These are phyloP conservation scores for Oncorhynchus nerka DNA, from an alignment of 2,113 vertebrate species.

Conservation along the genomic window DNA sequence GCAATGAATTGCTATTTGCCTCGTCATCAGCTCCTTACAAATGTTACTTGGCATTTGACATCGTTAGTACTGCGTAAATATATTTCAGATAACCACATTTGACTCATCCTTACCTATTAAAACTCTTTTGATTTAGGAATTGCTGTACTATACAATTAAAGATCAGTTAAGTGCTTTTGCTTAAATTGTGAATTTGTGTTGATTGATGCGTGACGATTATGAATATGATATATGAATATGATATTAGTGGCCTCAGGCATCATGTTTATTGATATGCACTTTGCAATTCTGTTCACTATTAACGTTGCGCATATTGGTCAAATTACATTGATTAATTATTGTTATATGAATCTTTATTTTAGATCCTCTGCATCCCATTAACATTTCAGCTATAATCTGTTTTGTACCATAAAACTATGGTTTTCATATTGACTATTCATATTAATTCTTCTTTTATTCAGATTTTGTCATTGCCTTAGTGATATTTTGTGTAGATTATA, in stretches of 20 bases:
- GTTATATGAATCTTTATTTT: background rate
- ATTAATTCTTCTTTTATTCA: background rate
- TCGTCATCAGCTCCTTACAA: constrained; percentile 29
- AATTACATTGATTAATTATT: background rate
- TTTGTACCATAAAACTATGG: background rate
- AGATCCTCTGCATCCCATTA: background rate
- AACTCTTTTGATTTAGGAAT: constrained; percentile 28
- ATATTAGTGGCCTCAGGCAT: background rate
- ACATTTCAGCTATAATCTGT: background rate
- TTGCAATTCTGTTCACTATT: background rate
- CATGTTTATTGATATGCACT: background rate
- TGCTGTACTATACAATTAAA: constrained; percentile 36
- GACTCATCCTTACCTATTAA: constrained; percentile 36
- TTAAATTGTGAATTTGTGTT: constrained; percentile 40
- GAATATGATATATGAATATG: background rate
- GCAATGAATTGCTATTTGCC: constrained; percentile 61
- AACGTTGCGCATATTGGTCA: background rate
- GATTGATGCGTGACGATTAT: constrained; percentile 1
- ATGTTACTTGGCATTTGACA: constrained; percentile 46
- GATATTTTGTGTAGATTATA: background rate
- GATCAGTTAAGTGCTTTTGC: constrained; percentile 52
- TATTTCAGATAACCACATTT: constrained; percentile 34
- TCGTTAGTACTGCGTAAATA: constrained; percentile 25
- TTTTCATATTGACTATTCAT: too few relatives aligned
- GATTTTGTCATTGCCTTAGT: background rate